Evolutionary conservation across 2,113 vertebrate species (phyloP), one percentile per base, ranked within the genome.

Genomic region (Oreochromis aureus): DNA sequence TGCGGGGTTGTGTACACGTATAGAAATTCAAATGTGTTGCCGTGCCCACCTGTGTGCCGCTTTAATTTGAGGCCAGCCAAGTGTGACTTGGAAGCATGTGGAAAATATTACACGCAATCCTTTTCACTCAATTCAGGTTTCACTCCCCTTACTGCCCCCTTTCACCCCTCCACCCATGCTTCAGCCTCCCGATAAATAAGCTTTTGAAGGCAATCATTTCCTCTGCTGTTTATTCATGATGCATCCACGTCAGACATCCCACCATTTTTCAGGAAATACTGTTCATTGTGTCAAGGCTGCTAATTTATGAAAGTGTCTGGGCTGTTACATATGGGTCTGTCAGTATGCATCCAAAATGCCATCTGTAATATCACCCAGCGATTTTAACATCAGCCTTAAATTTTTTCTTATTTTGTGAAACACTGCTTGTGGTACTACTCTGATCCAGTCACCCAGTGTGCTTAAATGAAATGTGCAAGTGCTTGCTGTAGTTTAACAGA

Each of bases 31-130:
- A 19, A 83, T 69, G 79, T 84, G 73, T 71, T 58, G 18, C 5
- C 3, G 2, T 84, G 83, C 84, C 83, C 87, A 80, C 82, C 56
- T 18, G 76, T 79, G 84, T 84, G 71, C 73, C 16, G 13, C 44
- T 90, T 92, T 95, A 94, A 93, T 94, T 95, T 90, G 87, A 84
- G 59, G 58, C 79, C 91, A 89, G 30, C 87, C 92, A 59, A 93
- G 85, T 91, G 86, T 93, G 91, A 95, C 94, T 15, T 4, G 59
- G 41, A 85, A 81, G 80, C 88, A 94, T 88, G 89, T 87, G 91
- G 88, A 88, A 69, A 90, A 93, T 88, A 92, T 94, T 93, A 92
- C 91, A 89, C 84, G 86, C 85, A 92, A 89, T 84, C 79, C 87
- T 82, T 32, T 55, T 83, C 80, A 36, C 81, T 80, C 87, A 91